A percentile compares a stretch with the other conserved stretches of the same genome.
These are phyloP conservation scores for Theropithecus gelada DNA, from an alignment of 2,113 vertebrate genomes.

Conservation along the genomic window DNA sequence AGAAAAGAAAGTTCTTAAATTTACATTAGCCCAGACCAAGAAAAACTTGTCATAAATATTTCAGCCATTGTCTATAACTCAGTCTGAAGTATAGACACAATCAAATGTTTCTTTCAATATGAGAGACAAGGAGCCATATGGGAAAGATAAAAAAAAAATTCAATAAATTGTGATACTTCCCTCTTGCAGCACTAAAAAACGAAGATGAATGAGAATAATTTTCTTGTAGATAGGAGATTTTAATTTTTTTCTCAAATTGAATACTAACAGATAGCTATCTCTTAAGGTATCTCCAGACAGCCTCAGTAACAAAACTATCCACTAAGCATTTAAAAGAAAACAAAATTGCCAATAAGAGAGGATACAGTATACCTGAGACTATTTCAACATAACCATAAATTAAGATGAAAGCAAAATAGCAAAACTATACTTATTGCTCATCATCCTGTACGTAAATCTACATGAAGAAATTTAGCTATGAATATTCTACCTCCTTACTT, in stretches of 20 bases:
- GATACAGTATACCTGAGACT: background rate
- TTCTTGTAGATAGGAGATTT: background rate
- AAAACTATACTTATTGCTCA: background rate
- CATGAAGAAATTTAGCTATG: slow-evolving; percentile 24
- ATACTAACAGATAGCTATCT: background rate
- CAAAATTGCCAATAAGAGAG: background rate
- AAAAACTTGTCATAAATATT: slow-evolving; percentile 2
- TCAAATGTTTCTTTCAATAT: slow-evolving; percentile 23
- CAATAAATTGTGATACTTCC: background rate
- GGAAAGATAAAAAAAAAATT: background rate
- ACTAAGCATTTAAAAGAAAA: slow-evolving; percentile 21
- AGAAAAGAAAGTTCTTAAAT: slow-evolving; percentile 6
- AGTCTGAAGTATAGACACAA: background rate
- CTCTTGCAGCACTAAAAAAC: background rate
- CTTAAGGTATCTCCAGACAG: background rate
- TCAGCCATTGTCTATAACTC: background rate
- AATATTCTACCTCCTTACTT: background rate
- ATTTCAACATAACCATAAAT: background rate
- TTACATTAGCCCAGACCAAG: background rate
- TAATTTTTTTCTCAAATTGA: background rate
- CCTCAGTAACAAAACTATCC: background rate
- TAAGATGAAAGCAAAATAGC: background rate
- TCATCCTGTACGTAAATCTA: background rate
- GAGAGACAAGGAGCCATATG: background rate
- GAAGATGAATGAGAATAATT: background rate